A percentile compares a stretch with the other conserved stretches of the same genome.
phyloP scores from a whole-genome alignment of 1,140 invertebrate genomes.

The Venturia canescens region DNA sequence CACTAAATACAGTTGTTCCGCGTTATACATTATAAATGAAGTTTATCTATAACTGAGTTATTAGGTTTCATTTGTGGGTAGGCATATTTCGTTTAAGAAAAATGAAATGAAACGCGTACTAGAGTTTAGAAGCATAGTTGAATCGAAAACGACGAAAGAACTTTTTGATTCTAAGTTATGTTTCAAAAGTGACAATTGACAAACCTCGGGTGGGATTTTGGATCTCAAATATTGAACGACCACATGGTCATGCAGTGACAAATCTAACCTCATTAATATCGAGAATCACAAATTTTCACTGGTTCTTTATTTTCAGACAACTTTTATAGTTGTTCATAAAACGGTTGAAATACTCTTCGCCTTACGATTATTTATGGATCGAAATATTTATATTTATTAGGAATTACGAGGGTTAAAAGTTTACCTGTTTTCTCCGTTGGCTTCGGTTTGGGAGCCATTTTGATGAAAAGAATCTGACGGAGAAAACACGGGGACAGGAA shows the following conservation, averaged over 20 bases:
- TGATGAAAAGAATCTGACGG: slow-evolving; percentile 71
- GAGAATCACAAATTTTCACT: neutral
- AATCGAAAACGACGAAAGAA: too few species aligned
- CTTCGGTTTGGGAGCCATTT: slow-evolving; percentile 84
- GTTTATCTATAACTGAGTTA: too few species aligned
- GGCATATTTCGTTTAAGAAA: too few species aligned
- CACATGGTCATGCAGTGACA: neutral
- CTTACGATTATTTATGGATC: neutral
- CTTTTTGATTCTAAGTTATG: too few species aligned
- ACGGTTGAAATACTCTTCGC: neutral
- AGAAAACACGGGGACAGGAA: too few species aligned
- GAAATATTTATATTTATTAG: neutral
- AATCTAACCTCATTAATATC: neutral
- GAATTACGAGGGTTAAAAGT: neutral
- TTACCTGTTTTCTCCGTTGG: slow-evolving; percentile 82
- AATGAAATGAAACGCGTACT: too few species aligned
- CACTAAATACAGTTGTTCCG: too few species aligned
- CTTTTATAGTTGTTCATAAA: neutral
- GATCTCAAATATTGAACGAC: neutral
- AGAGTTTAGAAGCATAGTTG: too few species aligned
- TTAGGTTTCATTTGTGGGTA: too few species aligned
- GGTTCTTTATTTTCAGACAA: neutral
- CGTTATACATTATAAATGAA: too few species aligned
- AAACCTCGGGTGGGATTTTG: neutral
- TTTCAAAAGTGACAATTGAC: neutral